phyloP scores from a whole-genome alignment of 2,797 vertebrate genomes.

The Propithecus deckenii region DNA sequence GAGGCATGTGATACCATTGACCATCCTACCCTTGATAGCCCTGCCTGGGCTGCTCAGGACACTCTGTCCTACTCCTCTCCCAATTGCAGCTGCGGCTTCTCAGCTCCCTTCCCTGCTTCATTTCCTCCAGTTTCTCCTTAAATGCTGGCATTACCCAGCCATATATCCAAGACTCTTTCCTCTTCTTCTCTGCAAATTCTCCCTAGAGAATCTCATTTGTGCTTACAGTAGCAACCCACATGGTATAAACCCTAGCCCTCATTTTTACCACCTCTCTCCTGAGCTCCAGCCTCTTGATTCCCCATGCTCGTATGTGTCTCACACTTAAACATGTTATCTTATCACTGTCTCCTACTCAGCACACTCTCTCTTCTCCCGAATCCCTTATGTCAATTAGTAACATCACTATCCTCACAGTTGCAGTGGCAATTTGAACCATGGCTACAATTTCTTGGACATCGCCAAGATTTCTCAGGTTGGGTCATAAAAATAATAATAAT shows the following conservation, averaged over 20 bases:
- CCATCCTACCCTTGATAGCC: not conserved
- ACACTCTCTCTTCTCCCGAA: not conserved
- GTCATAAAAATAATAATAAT: not conserved
- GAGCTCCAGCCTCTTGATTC: not conserved
- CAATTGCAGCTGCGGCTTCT: not conserved
- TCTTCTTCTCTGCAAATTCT: not conserved
- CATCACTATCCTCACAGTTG: not conserved
- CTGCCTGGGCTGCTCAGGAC: not conserved
- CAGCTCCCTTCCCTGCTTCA: not conserved
- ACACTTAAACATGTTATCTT: no score
- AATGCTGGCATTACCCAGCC: not conserved
- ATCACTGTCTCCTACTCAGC: not conserved
- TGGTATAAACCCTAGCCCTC: not conserved
- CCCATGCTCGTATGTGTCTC: not conserved
- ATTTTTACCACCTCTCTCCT: not conserved
- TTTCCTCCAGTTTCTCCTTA: not conserved
- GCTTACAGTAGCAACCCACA: not conserved
- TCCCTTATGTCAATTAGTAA: not conserved
- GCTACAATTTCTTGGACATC: not conserved
- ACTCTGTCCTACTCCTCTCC: accelerated
- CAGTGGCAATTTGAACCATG: not conserved
- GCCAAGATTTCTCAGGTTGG: not conserved
- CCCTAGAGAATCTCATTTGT: not conserved
- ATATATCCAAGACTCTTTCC: not conserved
- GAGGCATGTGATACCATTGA: not conserved